A percentile compares a stretch with the other conserved stretches of the same genome.
phyloP scores from a whole-genome alignment of 2,113 vertebrate genomes.

The Solenodon paradoxus region DNA sequence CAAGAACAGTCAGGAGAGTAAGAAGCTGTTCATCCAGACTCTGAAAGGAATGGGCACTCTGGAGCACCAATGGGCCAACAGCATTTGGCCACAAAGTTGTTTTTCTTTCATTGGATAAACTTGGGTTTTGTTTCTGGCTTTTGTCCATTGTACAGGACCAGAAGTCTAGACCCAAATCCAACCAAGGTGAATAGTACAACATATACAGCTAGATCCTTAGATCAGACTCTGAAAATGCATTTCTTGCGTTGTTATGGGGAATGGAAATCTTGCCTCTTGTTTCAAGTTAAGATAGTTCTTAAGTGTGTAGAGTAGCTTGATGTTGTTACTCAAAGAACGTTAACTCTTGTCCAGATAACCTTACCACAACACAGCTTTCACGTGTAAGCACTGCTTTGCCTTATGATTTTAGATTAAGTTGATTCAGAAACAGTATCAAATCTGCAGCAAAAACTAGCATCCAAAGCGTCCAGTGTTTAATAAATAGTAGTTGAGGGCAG shows the following conservation, averaged over 20 bases:
- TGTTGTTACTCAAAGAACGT: background rate
- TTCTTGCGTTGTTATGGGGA: background rate
- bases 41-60: background rate
- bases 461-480: background rate
- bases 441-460: background rate
- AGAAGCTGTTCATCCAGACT: background rate
- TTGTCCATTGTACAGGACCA: background rate
- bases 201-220: background rate
- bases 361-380: background rate
- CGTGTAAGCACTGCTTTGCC: background rate
- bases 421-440: background rate
- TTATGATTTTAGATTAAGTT: conserved; percentile 24
- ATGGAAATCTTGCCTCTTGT: background rate
- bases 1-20: background rate
- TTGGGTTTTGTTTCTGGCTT: background rate
- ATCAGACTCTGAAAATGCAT: background rate
- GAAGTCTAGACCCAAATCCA: background rate
- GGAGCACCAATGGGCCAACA: background rate
- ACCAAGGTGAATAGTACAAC: background rate
- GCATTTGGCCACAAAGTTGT: too few species aligned
- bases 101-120: background rate
- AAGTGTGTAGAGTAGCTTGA: background rate
- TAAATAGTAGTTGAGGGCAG: background rate
- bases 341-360: background rate
- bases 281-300: background rate